These are phyloP conservation scores for Coptodon rendalli DNA, from an alignment of 2,113 vertebrate species.

Conservation along the genomic window DNA sequence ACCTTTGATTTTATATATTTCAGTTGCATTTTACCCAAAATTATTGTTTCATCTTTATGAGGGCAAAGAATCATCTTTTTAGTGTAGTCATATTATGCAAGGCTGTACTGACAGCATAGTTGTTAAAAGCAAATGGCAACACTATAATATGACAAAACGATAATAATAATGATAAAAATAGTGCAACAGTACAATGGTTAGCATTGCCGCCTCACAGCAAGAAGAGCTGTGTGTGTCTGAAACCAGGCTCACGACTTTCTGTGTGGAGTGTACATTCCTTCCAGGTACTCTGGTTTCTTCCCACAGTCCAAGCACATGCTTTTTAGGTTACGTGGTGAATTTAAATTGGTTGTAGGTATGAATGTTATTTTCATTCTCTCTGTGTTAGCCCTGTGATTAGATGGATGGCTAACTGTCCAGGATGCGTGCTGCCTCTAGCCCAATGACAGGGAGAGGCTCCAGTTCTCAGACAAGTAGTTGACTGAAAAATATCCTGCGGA, in stretches of 20 bases:
- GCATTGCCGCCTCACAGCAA: neutral
- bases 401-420: neutral
- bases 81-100: neutral
- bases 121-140: neutral
- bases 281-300: neutral
- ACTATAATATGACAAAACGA: neutral
- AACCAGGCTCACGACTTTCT: neutral
- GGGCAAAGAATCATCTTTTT: neutral
- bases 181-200: neutral
- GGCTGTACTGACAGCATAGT: neutral
- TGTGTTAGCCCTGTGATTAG: neutral
- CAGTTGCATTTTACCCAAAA: neutral
- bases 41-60: neutral
- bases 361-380: neutral
- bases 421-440: neutral
- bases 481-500: neutral
- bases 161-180: neutral
- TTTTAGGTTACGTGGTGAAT: neutral
- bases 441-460: neutral
- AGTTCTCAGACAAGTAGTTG: neutral
- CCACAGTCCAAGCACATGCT: neutral
- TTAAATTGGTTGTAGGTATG: neutral
- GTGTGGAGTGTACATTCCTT: neutral
- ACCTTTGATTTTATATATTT: neutral
- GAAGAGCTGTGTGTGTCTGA: neutral